Evolutionary conservation across 2,888 invertebrate genomes (phyloP).

Genomic region (Orthonevra nobilis): DNA sequence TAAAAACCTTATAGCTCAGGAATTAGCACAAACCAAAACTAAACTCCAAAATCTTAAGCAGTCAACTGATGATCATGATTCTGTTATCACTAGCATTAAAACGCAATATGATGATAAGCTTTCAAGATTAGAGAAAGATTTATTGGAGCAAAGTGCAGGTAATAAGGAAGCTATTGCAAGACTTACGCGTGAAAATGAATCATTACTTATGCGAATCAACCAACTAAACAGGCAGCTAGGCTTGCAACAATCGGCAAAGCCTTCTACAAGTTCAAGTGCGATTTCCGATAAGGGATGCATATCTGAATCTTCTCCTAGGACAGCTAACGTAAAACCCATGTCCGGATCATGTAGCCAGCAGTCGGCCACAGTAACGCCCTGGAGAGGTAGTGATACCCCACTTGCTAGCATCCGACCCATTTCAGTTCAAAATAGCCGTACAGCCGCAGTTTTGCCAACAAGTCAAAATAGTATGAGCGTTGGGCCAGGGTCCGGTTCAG

Average conservation of each 20-base stretch:
- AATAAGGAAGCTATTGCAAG: conserved; percentile 81
- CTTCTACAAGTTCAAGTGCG: conserved; percentile 85
- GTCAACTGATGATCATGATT: conserved; percentile 82
- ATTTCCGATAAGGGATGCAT: conserved; percentile 82
- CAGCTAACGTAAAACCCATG: conserved; percentile 97
- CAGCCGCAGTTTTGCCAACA: conserved; percentile 90
- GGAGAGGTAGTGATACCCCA: conserved; percentile 90
- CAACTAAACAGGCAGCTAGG: conserved; percentile 85
- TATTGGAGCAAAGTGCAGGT: conserved; percentile 84
- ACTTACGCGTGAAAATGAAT: conserved; percentile 84
- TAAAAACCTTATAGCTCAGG: conserved; percentile 83
- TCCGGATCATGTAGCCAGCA: conserved; percentile 84
- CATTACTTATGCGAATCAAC: conserved; percentile 85
- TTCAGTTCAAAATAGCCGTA: conserved; percentile 86
- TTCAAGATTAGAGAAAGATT: conserved; percentile 87
- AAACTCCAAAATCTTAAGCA: conserved; percentile 82
- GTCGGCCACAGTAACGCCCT: conserved; percentile 83
- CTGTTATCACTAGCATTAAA: conserved; percentile 83
- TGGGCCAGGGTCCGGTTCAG: conserved; percentile 73
- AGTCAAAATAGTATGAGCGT: conserved; percentile 82
- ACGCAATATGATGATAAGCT: conserved; percentile 87
- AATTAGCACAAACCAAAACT: conserved; percentile 82
- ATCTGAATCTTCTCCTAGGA: conserved; percentile 84
- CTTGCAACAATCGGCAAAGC: conserved; percentile 84
- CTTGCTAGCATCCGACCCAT: conserved; percentile 96